Base-by-base conservation (phyloP, 2,113 vertebrate genomes). In the Lophochroa leadbeateri region DNA sequence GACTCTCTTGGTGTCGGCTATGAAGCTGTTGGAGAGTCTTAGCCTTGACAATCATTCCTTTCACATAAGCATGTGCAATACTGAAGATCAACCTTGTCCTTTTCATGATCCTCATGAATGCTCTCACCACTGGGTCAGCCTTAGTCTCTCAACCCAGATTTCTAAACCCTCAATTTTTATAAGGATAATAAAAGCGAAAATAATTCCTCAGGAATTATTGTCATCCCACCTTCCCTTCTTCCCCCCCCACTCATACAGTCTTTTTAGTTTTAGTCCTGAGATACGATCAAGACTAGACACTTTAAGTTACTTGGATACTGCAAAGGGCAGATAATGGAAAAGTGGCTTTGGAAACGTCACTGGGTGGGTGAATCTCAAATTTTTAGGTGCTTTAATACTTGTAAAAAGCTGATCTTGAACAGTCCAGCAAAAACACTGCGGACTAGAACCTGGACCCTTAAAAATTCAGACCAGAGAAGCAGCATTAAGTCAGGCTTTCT, bases 401-500 rank as follows among this genome's bases (percentile, higher is more conserved):
- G 12, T 25, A 37, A 91, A 64, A 46, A 69, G 10, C 23, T 74
- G 28, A n/a, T 67, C 37, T 88, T 53, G 10, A 29, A 49, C 17
- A 80, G 17, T 7, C 18, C 70, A 67, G 63, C 61, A 86, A 70
- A 39, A 86, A 3, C 46, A 78, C 17, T 47, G 28, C 8, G 25
- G 55, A 50, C 39, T 68, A 60, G 25, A 86, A 93, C 5, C 11
- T 17, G 33, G 17, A 67, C 50, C 74, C 46, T 43, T 50, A 63
- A 90, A 72, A 86, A 60, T 81, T 67, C 80, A 88, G 49, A 88
- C 13, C 23, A 81, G 64, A 90, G 43, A 47, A 81, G 20, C 8
- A 35, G 31, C 44, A 47, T 86, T 84, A 92, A 83, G 67, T 81
- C 68, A 92, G 69, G 20, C 8, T 79, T 91, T 63, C 33, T 80